Evolutionary conservation across 35 echinoderm and acorn worm genomes (phyloP).

Genomic region (Amphiura filiformis): DNA sequence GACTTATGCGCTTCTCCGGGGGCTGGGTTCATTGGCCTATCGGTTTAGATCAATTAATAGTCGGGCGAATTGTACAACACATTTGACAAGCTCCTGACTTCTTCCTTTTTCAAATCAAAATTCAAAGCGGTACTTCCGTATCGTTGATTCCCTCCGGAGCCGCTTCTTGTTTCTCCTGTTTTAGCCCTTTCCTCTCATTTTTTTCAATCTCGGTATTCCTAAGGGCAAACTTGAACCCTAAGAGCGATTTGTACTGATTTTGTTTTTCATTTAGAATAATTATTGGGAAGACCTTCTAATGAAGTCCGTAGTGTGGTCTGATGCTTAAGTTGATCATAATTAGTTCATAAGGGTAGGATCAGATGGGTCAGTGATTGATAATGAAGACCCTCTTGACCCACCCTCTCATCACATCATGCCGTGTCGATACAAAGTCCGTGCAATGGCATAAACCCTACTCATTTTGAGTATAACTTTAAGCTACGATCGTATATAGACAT

Average conservation of each 20-base stretch:
- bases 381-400: background rate
- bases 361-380: background rate
- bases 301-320: background rate
- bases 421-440: too few relatives aligned
- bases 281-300: background rate
- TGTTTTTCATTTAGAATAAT: too few relatives aligned
- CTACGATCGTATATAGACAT: too few relatives aligned
- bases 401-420: too few relatives aligned
- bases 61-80: background rate
- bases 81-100: background rate
- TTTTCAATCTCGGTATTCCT: background rate
- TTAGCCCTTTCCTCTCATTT: background rate
- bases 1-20: background rate
- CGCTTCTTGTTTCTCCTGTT: background rate
- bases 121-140: background rate
- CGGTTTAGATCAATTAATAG: background rate
- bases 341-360: background rate
- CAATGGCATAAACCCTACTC: too few relatives aligned
- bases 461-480: too few relatives aligned
- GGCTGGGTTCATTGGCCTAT: background rate
- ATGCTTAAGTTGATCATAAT: background rate
- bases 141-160: background rate
- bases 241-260: background rate
- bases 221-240: background rate
- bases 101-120: background rate